Conservation (phyloP, 2,797 vertebrate species). For the Erethizon dorsatum region DNA sequence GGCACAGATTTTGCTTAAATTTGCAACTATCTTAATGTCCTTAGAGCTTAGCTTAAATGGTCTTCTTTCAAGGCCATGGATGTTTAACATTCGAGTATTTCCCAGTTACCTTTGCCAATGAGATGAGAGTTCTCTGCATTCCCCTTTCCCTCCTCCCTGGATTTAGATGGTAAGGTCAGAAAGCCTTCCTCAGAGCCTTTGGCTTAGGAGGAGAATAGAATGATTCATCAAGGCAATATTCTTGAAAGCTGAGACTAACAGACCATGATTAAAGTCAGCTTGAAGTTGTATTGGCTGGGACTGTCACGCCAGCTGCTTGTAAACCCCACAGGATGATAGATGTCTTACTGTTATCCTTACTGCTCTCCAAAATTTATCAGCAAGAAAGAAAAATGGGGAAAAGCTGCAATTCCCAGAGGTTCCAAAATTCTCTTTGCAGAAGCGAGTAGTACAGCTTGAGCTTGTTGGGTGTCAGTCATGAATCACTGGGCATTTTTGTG, state of each 20-base stretch:
- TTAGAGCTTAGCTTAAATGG: conserved; percentile 14
- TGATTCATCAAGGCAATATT: background rate
- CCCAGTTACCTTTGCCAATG: conserved; percentile 15
- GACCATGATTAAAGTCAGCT: conserved; percentile 35
- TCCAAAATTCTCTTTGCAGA: conserved; percentile 22
- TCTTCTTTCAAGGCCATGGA: conserved; percentile 10
- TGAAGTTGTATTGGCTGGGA: conserved; percentile 45
- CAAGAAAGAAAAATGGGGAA: conserved; percentile 58
- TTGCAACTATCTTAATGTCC: background rate
- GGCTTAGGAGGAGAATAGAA: background rate
- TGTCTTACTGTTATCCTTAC: background rate
- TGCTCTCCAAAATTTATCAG: conserved; percentile 63
- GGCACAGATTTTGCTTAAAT: conserved; percentile 47
- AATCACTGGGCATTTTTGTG: background rate
- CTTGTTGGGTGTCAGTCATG: background rate
- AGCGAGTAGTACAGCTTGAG: background rate
- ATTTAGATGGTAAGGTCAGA: background rate
- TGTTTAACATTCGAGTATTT: conserved; percentile 4
- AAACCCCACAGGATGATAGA: conserved; percentile 30
- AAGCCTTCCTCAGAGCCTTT: background rate
- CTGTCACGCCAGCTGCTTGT: background rate
- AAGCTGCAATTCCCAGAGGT: background rate
- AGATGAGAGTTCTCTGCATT: conserved; percentile 1
- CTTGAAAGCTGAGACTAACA: conserved; percentile 43
- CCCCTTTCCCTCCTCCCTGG: background rate